phyloP scores from a whole-genome alignment of 2,797 vertebrate species.

The Neopelma chrysocephalum region DNA sequence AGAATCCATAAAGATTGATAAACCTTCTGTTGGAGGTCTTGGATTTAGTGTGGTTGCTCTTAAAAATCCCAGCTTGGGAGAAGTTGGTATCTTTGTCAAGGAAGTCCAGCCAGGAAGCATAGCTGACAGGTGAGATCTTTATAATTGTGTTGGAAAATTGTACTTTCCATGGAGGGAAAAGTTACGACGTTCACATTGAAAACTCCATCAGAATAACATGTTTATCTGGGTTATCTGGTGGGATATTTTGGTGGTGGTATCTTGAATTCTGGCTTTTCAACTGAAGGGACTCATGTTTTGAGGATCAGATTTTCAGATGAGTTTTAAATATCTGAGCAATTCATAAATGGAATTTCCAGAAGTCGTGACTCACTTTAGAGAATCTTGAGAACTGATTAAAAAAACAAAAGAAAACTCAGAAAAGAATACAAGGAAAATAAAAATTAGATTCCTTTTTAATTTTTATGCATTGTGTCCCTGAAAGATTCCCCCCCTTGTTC shows the following conservation, averaged over 20 bases:
- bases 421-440: conserved; percentile 1
- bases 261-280: conserved; percentile 18
- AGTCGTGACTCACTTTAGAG: conserved; percentile 27
- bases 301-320: conserved; percentile 40
- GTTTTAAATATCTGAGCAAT: neutral
- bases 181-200: neutral
- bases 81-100: conserved; percentile 88
- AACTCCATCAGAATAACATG: neutral
- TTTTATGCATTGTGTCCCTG: neutral
- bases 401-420: conserved; percentile 26
- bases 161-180: neutral
- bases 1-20: conserved; percentile 85
- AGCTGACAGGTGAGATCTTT: conserved; percentile 86
- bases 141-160: neutral
- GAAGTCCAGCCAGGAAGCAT: conserved; percentile 91
- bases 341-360: conserved; percentile 56
- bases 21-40: conserved; percentile 86
- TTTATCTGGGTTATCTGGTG: conserved; percentile 24
- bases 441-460: neutral
- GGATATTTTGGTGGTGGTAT: conserved; percentile 12
- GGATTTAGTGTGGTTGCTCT: conserved; percentile 95
- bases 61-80: conserved; percentile 78
- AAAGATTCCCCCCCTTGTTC: neutral
- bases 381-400: conserved; percentile 18
- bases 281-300: neutral